Percentiles rank a stretch among this genome's conserved stretches.
phyloP scores from a whole-genome alignment of 2,113 vertebrate genomes.

The Callocephalon fimbriatum region DNA sequence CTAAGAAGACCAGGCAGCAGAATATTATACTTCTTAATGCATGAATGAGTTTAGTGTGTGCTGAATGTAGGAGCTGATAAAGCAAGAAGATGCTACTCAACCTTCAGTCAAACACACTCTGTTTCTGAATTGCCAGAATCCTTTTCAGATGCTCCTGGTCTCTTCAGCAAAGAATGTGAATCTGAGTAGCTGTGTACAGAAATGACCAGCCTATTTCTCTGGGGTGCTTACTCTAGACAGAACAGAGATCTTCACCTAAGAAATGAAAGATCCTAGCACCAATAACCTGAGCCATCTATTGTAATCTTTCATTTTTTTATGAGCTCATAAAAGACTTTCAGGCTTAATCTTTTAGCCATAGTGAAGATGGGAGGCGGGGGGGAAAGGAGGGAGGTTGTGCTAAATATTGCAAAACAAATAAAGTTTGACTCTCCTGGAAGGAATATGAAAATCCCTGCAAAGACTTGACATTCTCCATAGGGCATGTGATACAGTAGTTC shows the following conservation, averaged over 20 bases:
- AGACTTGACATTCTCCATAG: background rate
- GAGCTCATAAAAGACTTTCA: background rate
- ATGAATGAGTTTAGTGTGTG: background rate
- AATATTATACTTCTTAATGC: slow-evolving; percentile 14
- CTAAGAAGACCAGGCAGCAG: background rate
- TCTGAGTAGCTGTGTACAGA: background rate
- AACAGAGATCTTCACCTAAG: background rate
- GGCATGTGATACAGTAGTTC: background rate
- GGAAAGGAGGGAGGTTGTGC: background rate
- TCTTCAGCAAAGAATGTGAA: background rate
- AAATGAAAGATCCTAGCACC: background rate
- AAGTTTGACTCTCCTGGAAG: background rate
- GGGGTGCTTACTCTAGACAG: background rate
- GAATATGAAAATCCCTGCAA: background rate
- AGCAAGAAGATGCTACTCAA: background rate
- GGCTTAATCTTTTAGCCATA: background rate
- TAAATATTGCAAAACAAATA: background rate
- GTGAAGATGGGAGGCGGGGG: background rate
- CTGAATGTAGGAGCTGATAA: slow-evolving; percentile 17
- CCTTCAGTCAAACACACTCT: background rate
- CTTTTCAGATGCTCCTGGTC: background rate
- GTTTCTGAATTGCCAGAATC: background rate
- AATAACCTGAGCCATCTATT: background rate
- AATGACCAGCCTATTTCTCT: background rate
- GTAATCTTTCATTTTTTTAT: background rate